phyloP scores from a whole-genome alignment of 2,888 invertebrate genomes.

The Drosophila greeni region DNA sequence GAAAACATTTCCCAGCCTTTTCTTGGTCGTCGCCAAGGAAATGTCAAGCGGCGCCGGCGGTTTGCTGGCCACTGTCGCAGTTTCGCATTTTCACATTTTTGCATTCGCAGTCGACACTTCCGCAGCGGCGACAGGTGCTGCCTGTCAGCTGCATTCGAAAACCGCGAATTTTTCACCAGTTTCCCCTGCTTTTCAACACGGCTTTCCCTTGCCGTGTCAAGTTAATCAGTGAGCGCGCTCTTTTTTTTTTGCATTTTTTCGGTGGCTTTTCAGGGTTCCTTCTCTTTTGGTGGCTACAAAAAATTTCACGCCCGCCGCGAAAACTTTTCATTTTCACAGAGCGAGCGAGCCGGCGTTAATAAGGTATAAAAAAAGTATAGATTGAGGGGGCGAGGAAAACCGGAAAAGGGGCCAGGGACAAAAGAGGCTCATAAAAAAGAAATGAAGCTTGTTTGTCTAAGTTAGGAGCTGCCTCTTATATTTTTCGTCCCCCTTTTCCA shows the following conservation, averaged over 20 bases:
- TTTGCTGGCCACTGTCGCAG: constrained; percentile 30
- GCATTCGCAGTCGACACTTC: constrained; percentile 49
- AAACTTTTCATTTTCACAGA: constrained; percentile 55
- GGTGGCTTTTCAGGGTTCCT: constrained; percentile 27
- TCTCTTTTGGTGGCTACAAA: constrained; percentile 22
- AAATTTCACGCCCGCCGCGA: constrained; percentile 58
- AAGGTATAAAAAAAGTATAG: constrained; percentile 52
- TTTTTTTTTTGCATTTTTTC: constrained; percentile 34
- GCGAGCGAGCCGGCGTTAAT: constrained; percentile 56
- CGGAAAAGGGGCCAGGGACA: constrained; percentile 34
- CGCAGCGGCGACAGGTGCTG: constrained; percentile 59
- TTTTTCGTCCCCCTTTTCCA: constrained; percentile 7
- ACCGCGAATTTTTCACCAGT: constrained; percentile 31
- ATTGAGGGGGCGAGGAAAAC: background rate
- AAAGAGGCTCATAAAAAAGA: constrained; percentile 57
- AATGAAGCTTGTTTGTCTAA: constrained; percentile 63
- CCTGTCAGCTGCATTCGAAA: constrained; percentile 62
- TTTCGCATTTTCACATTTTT: constrained; percentile 8
- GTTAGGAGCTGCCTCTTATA: constrained; percentile 39
- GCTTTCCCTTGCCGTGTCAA: constrained; percentile 49
- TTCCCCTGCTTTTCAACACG: constrained; percentile 3
- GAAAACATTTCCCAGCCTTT: constrained; percentile 27
- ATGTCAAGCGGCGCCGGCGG: constrained; percentile 57
- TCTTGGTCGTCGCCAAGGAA: constrained; percentile 56
- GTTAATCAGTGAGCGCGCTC: constrained; percentile 61